phyloP scores from a whole-genome alignment of 1,140 invertebrate species.

The Antheraea pernyi region DNA sequence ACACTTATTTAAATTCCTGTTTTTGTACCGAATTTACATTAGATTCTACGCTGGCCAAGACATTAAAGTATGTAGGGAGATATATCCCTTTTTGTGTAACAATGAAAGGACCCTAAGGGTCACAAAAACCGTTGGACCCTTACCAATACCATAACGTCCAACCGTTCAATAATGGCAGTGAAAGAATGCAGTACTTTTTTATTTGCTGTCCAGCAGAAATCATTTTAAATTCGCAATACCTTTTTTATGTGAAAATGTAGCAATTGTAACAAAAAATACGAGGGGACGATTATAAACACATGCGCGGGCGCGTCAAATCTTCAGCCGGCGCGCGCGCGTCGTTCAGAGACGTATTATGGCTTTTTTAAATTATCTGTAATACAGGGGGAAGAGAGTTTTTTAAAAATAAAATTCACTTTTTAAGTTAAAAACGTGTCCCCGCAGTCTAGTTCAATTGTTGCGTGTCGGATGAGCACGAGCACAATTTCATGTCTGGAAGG shows the following conservation, averaged over 20 bases:
- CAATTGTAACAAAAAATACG: slow-evolving; percentile 68
- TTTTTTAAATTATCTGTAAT: slow-evolving; percentile 69
- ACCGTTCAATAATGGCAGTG: slow-evolving; percentile 50
- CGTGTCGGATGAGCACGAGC: slow-evolving; percentile 77
- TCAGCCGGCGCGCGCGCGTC: slow-evolving; percentile 69
- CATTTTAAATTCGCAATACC: slow-evolving; percentile 54
- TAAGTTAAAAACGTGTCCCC: slow-evolving; percentile 68
- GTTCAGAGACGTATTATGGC: slow-evolving; percentile 64
- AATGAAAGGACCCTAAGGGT: slow-evolving; percentile 60
- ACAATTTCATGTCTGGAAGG: slow-evolving; percentile 65
- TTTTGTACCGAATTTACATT: slow-evolving; percentile 76
- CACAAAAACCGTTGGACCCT: slow-evolving; percentile 76
- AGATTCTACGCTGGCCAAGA: slow-evolving; percentile 61
- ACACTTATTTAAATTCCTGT: slow-evolving; percentile 75
- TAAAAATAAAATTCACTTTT: slow-evolving; percentile 75
- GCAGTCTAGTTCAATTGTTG: slow-evolving; percentile 72
- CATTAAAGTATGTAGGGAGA: slow-evolving; percentile 50
- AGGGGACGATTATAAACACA: slow-evolving; percentile 75
- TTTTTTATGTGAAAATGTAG: slow-evolving; percentile 48
- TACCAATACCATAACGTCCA: slow-evolving; percentile 70
- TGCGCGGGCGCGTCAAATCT: slow-evolving; percentile 76
- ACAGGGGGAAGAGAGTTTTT: slow-evolving; percentile 70
- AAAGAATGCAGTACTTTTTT: slow-evolving; percentile 61
- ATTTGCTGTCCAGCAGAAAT: slow-evolving; percentile 51
- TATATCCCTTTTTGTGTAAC: slow-evolving; percentile 65